phyloP scores from a whole-genome alignment of 2,113 vertebrate genomes.

The Hippoglossus stenolepis region DNA sequence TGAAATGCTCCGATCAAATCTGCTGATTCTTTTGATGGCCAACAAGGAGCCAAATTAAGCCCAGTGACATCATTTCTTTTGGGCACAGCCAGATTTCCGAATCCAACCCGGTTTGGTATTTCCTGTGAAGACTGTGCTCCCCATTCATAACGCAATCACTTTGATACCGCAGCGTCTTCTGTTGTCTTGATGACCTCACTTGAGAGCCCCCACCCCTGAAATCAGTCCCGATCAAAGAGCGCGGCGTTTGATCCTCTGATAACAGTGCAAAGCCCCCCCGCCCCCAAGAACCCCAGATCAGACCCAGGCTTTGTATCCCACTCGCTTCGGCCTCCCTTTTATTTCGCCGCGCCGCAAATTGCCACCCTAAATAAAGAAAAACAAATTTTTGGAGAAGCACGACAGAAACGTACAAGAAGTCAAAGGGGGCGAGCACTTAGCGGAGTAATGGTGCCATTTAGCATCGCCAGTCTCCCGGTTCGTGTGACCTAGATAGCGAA shows the following conservation, averaged over 20 bases:
- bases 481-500: conserved; percentile 69
- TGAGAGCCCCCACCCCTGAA: conserved; percentile 54
- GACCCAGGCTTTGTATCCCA: conserved; percentile 32
- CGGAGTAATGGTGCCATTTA: conserved; percentile 65
- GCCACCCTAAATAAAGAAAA: conserved; percentile 26
- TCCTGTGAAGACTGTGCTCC: conserved; percentile 75
- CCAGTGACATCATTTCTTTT: conserved; percentile 38
- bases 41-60: neutral
- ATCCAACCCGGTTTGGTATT: conserved; percentile 67
- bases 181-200: conserved; percentile 71
- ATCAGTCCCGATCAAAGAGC: conserved; percentile 71
- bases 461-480: conserved; percentile 53
- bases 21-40: conserved; percentile 24
- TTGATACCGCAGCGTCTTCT: conserved; percentile 73
- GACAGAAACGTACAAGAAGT: conserved; percentile 37
- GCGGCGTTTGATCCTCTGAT: conserved; percentile 45
- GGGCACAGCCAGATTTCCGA: conserved; percentile 33
- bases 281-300: conserved; percentile 29
- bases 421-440: conserved; percentile 43
- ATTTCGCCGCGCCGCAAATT: neutral
- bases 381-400: conserved; percentile 21
- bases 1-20: conserved; percentile 44
- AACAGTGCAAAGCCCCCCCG: conserved; percentile 41
- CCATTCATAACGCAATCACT: conserved; percentile 79
- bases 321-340: neutral